These are phyloP conservation scores for Drosophila bocqueti DNA, from an alignment of 1,140 invertebrate species.

Conservation along the genomic window DNA sequence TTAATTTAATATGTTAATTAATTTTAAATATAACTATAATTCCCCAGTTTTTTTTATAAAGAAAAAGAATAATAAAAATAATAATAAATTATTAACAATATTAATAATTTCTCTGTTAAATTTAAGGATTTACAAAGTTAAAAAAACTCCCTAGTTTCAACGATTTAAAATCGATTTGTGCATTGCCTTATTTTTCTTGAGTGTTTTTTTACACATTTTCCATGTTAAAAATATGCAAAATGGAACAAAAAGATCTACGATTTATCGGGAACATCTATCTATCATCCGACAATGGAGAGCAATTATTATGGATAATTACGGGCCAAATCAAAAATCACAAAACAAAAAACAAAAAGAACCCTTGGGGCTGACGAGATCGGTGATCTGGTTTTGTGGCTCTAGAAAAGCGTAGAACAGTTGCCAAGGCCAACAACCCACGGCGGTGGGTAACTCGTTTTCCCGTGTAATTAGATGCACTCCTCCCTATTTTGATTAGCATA, in stretches of 20 bases:
- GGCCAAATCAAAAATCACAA: constrained; percentile 7
- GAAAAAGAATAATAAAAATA: not conserved
- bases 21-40: not conserved
- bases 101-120: not conserved
- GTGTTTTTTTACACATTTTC: not conserved
- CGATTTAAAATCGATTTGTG: not conserved
- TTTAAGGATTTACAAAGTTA: not conserved
- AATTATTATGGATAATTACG: constrained; percentile 36
- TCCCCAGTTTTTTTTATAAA: not conserved
- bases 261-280: constrained; percentile 35
- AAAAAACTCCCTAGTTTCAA: not conserved
- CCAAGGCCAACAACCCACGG: constrained; percentile 51
- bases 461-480: constrained; percentile 49
- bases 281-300: constrained; percentile 29
- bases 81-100: not conserved
- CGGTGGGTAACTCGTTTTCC: constrained; percentile 35
- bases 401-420: constrained; percentile 35
- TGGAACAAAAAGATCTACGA: not conserved
- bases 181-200: not conserved
- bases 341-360: constrained; percentile 10
- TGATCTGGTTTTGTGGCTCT: constrained; percentile 36
- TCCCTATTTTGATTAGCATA: constrained; percentile 37
- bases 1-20: not conserved
- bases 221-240: constrained; percentile 1
- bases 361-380: constrained; percentile 27